Base-by-base conservation (phyloP, 2,888 invertebrate genomes). In the Plebejus argus region DNA sequence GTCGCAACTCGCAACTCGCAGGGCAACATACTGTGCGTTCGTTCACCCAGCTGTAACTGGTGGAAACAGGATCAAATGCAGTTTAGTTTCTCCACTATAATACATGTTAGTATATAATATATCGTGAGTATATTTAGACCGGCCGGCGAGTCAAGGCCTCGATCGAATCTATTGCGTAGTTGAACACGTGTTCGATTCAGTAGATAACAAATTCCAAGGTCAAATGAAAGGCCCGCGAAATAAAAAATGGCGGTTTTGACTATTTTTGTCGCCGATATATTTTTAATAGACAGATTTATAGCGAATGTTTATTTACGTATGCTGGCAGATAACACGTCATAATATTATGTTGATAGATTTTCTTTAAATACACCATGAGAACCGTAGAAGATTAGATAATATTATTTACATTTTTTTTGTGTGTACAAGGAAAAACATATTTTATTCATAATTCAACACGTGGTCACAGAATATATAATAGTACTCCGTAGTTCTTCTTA, bases 121-220 rank as follows among this genome's bases (percentile, higher is more conserved):
- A 61, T n/a, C 18, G 39, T 20, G 33, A 75, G 49, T 66, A 76
- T 61, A 58, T 76, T 76, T 76, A 76, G 66, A 72, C 71, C 76
- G 72, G 77, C 77, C 77, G 77, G 77, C 72, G 33, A 33, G 20
- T 23, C 39, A 28, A 71, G 77, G 70, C 77, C 77, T 77, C 72
- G 77, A 72, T 77, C 45, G 53, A 76, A 56, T 71, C 77, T 71
- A 56, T 18, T 76, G 70, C 53, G 76, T 61, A 70, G 23, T 74
- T 28, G 15, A 74, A 53, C 74, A 74, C 74, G 74, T 74, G 74
- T 49, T 49, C 15, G 39, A 45, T 71, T 53, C 18, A n/a, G n/a
- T n/a, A n/a, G 20, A 12, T 45, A 39, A 45, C 10, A 71, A 45
- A 39, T 71, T 71, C n/a, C 72, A 72, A 45, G 72, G 72, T 72